Evolutionary conservation across 2,113 vertebrate species (phyloP), one percentile per base, ranked within the genome.

Genomic region (Alligator sinensis): DNA sequence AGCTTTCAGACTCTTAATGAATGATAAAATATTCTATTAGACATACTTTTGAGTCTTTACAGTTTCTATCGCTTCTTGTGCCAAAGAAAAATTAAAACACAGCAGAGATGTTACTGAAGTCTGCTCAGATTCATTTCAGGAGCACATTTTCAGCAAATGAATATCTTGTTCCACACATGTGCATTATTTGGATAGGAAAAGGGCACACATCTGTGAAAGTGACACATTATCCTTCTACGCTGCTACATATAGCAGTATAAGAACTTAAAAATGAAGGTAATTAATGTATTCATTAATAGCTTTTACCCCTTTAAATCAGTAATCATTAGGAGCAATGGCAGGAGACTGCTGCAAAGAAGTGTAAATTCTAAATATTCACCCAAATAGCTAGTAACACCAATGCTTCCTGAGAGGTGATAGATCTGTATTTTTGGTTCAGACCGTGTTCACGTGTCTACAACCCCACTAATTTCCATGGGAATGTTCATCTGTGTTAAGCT

Each of bases 131-230:
- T 34, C 82, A 18, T 84, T 63, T 84, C 1, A 9, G 1, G 21
- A 82, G 4, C 21, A 27, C 6, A 87, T 78, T 68, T 25, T 0
- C 2, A 80, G 86, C 3, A 34, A 17, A 9, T 47, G 21, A 17
- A 27, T 4, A 61, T 70, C 89, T 38, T 70, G 12, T 28, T 14
- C 83, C 21, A 61, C 3, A 2, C 2, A 58, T 0, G 0, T 24
- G n/a, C 1, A 0, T 24, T 12, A 24, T 38, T 13, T 1, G 2
- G 15, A 13, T 1, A n/a, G 15, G 28, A 14, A 1, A 1, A 4
- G 4, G 1, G 17, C 25, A 74, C 28, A 82, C 75, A 63, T 5
- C 1, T 77, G 27, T 27, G 22, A 27, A 83, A 68, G 22, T 24
- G 30, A 87, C 12, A 83, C 47, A 74, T 24, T 30, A 47, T 57